Conservation (phyloP, 1,140 invertebrate genomes). For the Drosophila nebulosa region DNA sequence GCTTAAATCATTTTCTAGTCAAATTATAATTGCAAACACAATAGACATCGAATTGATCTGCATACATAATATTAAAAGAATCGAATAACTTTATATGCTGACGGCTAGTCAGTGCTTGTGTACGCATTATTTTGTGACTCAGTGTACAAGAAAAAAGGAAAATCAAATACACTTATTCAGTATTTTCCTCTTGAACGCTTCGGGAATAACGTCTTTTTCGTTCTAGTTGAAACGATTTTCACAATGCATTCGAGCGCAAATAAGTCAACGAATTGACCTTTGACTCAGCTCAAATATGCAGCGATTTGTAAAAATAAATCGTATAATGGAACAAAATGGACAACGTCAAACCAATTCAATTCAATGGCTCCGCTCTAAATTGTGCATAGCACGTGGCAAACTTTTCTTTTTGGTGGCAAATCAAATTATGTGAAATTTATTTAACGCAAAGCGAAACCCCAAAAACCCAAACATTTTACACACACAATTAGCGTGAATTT, state of each 20-base stretch:
- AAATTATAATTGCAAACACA: no score
- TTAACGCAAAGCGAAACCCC: not conserved
- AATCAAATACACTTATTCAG: constrained; percentile 7
- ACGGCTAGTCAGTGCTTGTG: not conserved
- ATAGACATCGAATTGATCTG: no score
- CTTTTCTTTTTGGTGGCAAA: constrained; percentile 2
- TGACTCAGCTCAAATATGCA: not conserved
- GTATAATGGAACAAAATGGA: constrained; percentile 1
- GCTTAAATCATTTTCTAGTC: no score
- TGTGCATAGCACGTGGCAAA: constrained; percentile 1
- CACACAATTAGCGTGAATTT: constrained; percentile 5
- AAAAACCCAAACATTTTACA: constrained; percentile 6
- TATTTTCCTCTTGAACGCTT: not conserved
- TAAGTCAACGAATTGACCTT: constrained; percentile 8
- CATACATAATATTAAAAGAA: no score
- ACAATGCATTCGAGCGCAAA: constrained; percentile 5
- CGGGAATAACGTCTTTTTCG: not conserved
- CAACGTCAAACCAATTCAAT: not conserved
- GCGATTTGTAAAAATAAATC: constrained; percentile 9
- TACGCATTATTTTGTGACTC: not conserved
- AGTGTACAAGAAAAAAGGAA: not conserved
- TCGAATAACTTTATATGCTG: no score
- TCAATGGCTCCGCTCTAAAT: not conserved
- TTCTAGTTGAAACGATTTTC: constrained; percentile 5
- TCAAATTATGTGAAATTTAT: constrained; percentile 2